A percentile compares a stretch with the other conserved stretches of the same genome.
phyloP scores from a whole-genome alignment of 2,797 vertebrate genomes.

The Cheirogaleus major region DNA sequence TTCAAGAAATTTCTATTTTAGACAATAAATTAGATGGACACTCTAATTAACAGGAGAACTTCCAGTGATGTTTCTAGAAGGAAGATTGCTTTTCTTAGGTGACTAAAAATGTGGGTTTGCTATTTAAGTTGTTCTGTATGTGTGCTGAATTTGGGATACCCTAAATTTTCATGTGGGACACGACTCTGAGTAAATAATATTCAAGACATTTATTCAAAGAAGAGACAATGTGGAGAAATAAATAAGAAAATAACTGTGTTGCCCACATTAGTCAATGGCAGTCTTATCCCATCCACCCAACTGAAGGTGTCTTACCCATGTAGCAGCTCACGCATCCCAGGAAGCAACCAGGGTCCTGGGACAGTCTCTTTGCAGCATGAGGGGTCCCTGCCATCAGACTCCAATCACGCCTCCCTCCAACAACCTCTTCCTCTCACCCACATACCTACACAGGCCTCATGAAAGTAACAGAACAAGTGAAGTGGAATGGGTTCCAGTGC shows the following conservation, averaged over 20 bases:
- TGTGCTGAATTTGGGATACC: neutral
- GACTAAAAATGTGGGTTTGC: neutral
- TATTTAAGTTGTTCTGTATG: neutral
- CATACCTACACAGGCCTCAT: neutral
- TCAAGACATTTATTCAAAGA: neutral
- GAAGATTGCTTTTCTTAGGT: neutral
- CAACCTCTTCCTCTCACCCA: neutral
- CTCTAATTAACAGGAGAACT: neutral
- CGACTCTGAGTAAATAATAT: neutral
- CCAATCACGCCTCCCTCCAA: neutral
- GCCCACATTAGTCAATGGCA: neutral
- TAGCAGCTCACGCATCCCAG: neutral
- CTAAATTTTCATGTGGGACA: neutral
- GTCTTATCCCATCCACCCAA: neutral
- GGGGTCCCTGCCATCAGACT: neutral
- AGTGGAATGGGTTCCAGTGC: neutral
- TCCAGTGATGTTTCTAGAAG: neutral
- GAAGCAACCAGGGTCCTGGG: neutral
- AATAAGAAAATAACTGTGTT: neutral
- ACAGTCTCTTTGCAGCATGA: neutral
- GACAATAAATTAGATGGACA: neutral
- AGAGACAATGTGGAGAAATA: neutral
- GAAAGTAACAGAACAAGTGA: neutral
- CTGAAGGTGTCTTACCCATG: neutral
- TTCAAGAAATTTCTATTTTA: constrained; percentile 20